Conservation (phyloP, 2,888 invertebrate species). For the Psylliodes chrysocephalus region DNA sequence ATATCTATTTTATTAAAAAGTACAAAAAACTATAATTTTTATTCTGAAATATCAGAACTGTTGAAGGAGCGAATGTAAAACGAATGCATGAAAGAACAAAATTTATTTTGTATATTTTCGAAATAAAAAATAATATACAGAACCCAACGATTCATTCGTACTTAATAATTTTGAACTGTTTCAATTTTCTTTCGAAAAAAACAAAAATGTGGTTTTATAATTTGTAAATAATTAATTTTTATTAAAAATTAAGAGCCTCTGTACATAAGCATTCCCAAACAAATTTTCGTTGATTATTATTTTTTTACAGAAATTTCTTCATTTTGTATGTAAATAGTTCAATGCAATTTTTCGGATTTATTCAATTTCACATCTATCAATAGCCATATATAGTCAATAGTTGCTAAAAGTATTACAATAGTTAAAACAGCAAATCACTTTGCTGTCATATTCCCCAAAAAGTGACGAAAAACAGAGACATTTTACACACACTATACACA, state of each 20-base stretch:
- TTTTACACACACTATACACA: conserved; percentile 46
- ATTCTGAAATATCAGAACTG: conserved; percentile 39
- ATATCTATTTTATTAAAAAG: conserved; percentile 47
- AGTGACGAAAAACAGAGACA: conserved; percentile 57
- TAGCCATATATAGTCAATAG: conserved; percentile 60
- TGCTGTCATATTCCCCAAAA: conserved; percentile 60
- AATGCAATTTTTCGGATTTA: conserved; percentile 31
- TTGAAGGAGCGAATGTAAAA: conserved; percentile 40
- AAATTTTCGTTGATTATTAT: conserved; percentile 20
- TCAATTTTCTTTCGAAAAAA: conserved; percentile 28
- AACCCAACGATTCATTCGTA: conserved; percentile 35
- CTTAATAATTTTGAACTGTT: conserved; percentile 36
- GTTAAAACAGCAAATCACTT: conserved; percentile 51
- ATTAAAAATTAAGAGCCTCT: conserved; percentile 49
- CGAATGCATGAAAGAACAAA: conserved; percentile 42
- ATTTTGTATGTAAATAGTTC: conserved; percentile 31
- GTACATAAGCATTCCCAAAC: conserved; percentile 49
- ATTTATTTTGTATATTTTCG: conserved; percentile 44
- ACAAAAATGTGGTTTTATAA: conserved; percentile 48
- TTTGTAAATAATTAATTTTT: conserved; percentile 45
- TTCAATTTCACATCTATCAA: conserved; percentile 47
- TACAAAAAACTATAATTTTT: conserved; percentile 46
- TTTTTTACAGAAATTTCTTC: conserved; percentile 15
- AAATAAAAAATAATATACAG: conserved; percentile 30
- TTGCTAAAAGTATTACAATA: conserved; percentile 61